Percentiles rank a stretch among this genome's conserved stretches.
These are phyloP conservation scores for Galleria mellonella DNA, from an alignment of 1,140 invertebrate species.

Conservation along the genomic window DNA sequence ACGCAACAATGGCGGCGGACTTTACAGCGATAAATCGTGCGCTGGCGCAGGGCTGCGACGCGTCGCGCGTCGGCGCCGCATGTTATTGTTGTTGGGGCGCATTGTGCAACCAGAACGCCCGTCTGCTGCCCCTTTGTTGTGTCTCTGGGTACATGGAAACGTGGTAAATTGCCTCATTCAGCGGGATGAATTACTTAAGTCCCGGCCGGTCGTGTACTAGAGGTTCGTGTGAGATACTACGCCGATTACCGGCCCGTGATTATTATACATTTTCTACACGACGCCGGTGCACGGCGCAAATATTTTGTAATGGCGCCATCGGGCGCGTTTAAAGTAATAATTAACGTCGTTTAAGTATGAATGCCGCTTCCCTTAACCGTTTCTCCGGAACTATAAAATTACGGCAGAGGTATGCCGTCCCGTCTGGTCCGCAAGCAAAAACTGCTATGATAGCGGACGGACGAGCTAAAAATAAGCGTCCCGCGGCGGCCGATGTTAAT, in stretches of 20 bases:
- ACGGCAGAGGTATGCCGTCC: slow-evolving; percentile 28
- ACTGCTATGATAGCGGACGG: slow-evolving; percentile 23
- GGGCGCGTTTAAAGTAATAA: slow-evolving; percentile 29
- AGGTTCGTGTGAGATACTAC: too few relatives aligned
- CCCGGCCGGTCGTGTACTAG: not conserved
- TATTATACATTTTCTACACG: slow-evolving; percentile 4
- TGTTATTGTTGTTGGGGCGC: slow-evolving; percentile 18
- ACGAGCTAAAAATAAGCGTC: slow-evolving; percentile 34
- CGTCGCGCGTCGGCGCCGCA: slow-evolving; percentile 15
- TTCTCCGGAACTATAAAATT: slow-evolving; percentile 56
- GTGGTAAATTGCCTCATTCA: slow-evolving; percentile 35
- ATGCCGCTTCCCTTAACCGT: slow-evolving; percentile 33
- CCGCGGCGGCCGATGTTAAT: slow-evolving; percentile 29
- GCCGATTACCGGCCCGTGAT: not conserved
- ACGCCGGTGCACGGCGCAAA: slow-evolving; percentile 14
- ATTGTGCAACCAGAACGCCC: slow-evolving; percentile 28
- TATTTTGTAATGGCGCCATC: slow-evolving; percentile 40
- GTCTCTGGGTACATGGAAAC: slow-evolving; percentile 24
- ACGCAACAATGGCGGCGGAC: slow-evolving; percentile 21
- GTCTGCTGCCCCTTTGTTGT: slow-evolving; percentile 33
- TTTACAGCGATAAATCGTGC: slow-evolving; percentile 26
- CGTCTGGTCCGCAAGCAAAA: slow-evolving; percentile 20
- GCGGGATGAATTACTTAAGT: slow-evolving; percentile 21
- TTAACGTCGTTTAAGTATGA: slow-evolving; percentile 34
- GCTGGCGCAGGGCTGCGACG: slow-evolving; percentile 13